Conservation (phyloP, 2,113 vertebrate genomes). For the Microtus oregoni region DNA sequence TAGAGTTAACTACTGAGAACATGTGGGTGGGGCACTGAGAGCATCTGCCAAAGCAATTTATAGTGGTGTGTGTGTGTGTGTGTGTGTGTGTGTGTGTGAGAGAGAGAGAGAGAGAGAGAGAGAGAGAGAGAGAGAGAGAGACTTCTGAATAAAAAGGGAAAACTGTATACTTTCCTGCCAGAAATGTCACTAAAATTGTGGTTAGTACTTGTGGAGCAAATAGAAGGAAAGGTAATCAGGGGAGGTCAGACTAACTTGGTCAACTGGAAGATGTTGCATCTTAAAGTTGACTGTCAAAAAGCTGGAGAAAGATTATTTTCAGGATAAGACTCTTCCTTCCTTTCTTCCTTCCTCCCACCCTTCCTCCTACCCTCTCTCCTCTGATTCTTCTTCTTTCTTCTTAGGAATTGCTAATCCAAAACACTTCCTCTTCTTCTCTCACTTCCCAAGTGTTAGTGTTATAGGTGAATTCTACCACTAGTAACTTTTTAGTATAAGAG, state of each 20-base stretch:
- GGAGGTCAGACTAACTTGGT: background rate
- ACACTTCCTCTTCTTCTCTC: background rate
- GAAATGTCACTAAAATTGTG: background rate
- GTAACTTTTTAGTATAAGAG: background rate
- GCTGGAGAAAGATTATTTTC: background rate
- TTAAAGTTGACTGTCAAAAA: background rate
- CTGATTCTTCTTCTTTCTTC: background rate
- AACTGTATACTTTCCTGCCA: background rate
- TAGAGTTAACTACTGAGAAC: background rate
- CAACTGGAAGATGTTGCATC: background rate
- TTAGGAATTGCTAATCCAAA: background rate
- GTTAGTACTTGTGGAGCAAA: background rate
- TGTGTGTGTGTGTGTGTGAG: background rate
- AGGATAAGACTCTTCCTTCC: background rate
- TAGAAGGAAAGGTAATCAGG: background rate
- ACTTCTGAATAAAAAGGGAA: background rate
- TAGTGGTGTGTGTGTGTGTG: too few relatives aligned
- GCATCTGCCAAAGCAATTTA: background rate
- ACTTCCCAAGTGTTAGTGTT: background rate
- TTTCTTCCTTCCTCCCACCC: background rate
- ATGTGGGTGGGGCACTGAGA: background rate
- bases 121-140: too few relatives aligned
- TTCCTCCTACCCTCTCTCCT: background rate
- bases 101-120: too few relatives aligned
- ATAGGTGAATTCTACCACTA: background rate